Conservation (phyloP, 1,140 invertebrate species). For the Mizuhopecten yessoensis region DNA sequence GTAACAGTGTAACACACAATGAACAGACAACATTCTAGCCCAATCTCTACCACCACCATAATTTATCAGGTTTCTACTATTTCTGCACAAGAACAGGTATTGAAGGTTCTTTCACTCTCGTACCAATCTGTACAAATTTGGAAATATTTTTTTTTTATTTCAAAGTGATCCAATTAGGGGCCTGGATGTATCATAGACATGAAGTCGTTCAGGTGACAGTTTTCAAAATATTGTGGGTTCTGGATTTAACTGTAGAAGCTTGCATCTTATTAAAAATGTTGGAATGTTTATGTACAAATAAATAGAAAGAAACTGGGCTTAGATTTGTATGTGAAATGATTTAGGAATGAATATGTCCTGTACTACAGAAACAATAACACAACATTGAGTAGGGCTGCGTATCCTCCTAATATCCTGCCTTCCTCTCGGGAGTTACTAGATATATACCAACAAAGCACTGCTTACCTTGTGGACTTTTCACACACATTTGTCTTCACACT, state of each 20-base stretch:
- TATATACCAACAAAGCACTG: conserved; percentile 33
- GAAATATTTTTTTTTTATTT: too few species aligned
- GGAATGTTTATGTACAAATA: neutral
- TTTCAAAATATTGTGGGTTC: too few species aligned
- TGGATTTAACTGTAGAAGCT: too few species aligned
- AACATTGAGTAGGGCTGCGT: neutral
- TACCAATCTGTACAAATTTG: neutral
- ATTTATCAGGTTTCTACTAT: neutral
- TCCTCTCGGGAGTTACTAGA: neutral
- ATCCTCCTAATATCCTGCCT: neutral
- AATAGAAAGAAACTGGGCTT: neutral
- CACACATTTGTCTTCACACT: conserved; percentile 38
- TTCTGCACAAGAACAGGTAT: too few species aligned
- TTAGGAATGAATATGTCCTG: neutral
- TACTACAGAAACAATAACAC: neutral
- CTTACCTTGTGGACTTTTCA: conserved; percentile 17
- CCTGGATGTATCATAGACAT: too few species aligned
- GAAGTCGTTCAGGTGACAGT: too few species aligned
- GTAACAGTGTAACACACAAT: neutral
- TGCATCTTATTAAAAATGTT: too few species aligned
- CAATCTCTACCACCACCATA: neutral
- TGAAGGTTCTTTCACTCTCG: neutral
- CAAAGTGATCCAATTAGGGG: too few species aligned
- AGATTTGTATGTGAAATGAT: neutral
- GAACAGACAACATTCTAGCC: neutral